These are phyloP conservation scores for Actinernus sp. DNA, from an alignment of 92 coral and sea anemone genomes.

Conservation along the genomic window DNA sequence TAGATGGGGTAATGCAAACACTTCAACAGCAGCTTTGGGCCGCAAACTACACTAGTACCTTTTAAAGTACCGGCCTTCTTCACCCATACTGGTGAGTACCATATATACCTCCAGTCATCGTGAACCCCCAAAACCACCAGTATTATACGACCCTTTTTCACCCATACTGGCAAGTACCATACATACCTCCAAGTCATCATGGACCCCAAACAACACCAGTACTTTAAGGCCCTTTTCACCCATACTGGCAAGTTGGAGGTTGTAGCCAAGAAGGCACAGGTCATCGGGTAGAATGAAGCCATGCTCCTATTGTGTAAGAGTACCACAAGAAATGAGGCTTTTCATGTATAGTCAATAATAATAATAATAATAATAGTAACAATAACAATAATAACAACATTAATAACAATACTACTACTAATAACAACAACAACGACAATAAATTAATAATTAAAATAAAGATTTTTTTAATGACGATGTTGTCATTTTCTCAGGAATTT, in stretches of 20 bases:
- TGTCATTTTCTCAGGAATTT: too few species aligned
- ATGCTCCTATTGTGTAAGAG: neutral
- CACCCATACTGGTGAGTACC: neutral
- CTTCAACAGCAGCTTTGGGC: too few species aligned
- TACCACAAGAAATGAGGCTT: neutral
- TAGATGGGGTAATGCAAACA: too few species aligned
- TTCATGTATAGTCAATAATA: too few species aligned
- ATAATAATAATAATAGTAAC: too few species aligned
- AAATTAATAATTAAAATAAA: too few species aligned
- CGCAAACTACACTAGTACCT: too few species aligned
- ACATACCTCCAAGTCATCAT: slow-evolving; percentile 84
- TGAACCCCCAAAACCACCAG: neutral
- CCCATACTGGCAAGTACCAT: neutral
- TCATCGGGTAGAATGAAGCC: slow-evolving; percentile 36
- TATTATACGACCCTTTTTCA: neutral
- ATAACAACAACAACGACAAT: too few species aligned
- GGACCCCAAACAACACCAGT: slow-evolving; percentile 85
- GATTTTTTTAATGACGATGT: too few species aligned
- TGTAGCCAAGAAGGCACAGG: slow-evolving; percentile 74
- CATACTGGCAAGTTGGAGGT: slow-evolving; percentile 61
- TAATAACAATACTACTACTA: too few species aligned
- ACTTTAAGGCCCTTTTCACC: slow-evolving; percentile 49
- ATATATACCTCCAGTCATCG: slow-evolving; percentile 33
- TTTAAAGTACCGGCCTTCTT: too few species aligned
- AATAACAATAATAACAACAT: too few species aligned